phyloP scores from a whole-genome alignment of 2,113 vertebrate species.

The Alligator sinensis region DNA sequence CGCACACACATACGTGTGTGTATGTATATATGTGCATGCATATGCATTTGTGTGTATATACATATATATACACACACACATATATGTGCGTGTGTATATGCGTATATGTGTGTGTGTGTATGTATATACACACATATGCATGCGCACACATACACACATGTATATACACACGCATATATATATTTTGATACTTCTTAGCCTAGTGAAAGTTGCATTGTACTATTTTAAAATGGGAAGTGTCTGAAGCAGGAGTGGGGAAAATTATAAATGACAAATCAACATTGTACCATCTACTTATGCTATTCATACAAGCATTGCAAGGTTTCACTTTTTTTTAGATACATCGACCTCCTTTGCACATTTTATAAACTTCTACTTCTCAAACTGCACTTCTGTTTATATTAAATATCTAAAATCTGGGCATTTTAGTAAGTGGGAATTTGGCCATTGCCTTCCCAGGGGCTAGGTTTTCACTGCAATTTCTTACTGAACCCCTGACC shows the following conservation, averaged over 20 bases:
- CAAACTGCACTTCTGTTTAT: not conserved
- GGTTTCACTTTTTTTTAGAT: not conserved
- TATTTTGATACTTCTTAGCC: constrained; percentile 4
- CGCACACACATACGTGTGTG: too few species aligned
- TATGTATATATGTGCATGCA: not conserved
- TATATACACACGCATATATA: too few species aligned
- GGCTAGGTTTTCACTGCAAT: not conserved
- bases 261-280: not conserved
- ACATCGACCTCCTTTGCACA: not conserved
- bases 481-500: not conserved
- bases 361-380: not conserved
- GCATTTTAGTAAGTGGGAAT: not conserved
- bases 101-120: not conserved
- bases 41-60: not conserved
- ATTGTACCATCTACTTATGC: not conserved
- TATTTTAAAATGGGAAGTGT: not conserved
- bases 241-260: not conserved
- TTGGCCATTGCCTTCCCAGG: not conserved
- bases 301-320: not conserved
- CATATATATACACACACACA: too few species aligned
- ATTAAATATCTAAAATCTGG: not conserved
- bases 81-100: too few species aligned
- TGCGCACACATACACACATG: too few species aligned
- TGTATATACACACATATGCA: not conserved
- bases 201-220: not conserved